Evolutionary conservation across 2,113 vertebrate genomes (phyloP).

Genomic region (Stigmatopora nigra): DNA sequence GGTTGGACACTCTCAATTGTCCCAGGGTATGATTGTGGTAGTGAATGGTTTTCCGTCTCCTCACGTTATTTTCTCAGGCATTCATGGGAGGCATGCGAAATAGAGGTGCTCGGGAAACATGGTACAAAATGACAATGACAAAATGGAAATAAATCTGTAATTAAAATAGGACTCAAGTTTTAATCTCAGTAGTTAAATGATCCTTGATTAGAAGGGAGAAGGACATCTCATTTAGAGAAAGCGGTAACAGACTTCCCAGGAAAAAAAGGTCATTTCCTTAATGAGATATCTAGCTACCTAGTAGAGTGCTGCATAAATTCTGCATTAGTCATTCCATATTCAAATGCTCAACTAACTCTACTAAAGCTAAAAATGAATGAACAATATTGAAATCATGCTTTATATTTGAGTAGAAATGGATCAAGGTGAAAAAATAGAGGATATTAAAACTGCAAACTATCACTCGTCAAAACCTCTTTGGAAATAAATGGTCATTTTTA

Average conservation of each 20-base stretch:
- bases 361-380: too few species aligned
- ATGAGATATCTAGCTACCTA: conserved; percentile 45
- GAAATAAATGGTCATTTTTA: conserved; percentile 4
- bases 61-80: not conserved
- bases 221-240: conserved; percentile 26
- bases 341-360: conserved; percentile 39
- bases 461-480: conserved; percentile 18
- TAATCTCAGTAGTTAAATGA: conserved; percentile 27
- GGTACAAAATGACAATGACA: conserved; percentile 18
- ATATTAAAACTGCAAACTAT: conserved; percentile 30
- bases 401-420: not conserved
- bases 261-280: conserved; percentile 51
- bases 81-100: conserved; percentile 7
- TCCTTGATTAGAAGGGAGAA: conserved; percentile 38
- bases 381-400: too few species aligned
- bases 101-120: conserved; percentile 26
- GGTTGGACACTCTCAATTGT: too few species aligned
- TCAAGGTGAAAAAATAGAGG: not conserved
- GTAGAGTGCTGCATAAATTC: conserved; percentile 32
- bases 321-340: conserved; percentile 21
- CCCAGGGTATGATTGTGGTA: too few species aligned
- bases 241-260: conserved; percentile 46
- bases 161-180: conserved; percentile 32
- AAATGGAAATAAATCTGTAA: conserved; percentile 36
- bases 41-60: too few species aligned